These are phyloP conservation scores for Hydroisotoma schaefferi DNA, from an alignment of 2,888 invertebrate species.

Conservation along the genomic window DNA sequence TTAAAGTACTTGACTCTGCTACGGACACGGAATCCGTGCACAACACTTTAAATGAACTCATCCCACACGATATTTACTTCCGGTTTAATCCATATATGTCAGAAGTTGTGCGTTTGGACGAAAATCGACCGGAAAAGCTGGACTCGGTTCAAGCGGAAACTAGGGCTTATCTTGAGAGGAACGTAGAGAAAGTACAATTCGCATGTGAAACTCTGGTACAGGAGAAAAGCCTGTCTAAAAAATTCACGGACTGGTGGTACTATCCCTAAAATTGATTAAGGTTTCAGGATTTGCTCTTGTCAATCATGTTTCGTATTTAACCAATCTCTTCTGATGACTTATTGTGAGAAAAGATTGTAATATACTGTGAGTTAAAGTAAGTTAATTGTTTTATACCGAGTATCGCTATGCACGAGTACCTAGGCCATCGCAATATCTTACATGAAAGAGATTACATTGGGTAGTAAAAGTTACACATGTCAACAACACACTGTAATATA, in stretches of 20 bases:
- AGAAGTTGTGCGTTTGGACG: slow-evolving; percentile 74
- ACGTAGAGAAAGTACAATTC: slow-evolving; percentile 36
- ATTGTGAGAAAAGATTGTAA: too few species aligned
- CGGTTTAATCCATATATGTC: slow-evolving; percentile 85
- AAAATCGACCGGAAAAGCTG: slow-evolving; percentile 69
- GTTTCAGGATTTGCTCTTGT: too few species aligned
- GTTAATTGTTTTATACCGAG: too few species aligned
- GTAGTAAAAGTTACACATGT: too few species aligned
- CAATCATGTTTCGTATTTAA: too few species aligned
- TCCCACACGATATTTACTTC: slow-evolving; percentile 70
- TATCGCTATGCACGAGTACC: too few species aligned
- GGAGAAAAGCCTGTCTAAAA: slow-evolving; percentile 30
- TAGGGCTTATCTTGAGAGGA: slow-evolving; percentile 41
- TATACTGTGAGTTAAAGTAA: too few species aligned
- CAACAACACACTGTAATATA: too few species aligned
- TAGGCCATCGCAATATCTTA: too few species aligned
- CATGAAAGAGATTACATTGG: too few species aligned
- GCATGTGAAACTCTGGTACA: slow-evolving; percentile 25
- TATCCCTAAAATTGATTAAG: too few species aligned
- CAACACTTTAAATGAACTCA: slow-evolving; percentile 59
- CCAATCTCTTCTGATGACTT: too few species aligned
- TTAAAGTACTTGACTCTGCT: slow-evolving; percentile 76
- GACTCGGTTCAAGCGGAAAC: slow-evolving; percentile 53
- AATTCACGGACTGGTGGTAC: slow-evolving; percentile 39
- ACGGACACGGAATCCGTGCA: slow-evolving; percentile 73